Base-by-base conservation (phyloP, 2,797 vertebrate species). In the Danio jaintianensis region DNA sequence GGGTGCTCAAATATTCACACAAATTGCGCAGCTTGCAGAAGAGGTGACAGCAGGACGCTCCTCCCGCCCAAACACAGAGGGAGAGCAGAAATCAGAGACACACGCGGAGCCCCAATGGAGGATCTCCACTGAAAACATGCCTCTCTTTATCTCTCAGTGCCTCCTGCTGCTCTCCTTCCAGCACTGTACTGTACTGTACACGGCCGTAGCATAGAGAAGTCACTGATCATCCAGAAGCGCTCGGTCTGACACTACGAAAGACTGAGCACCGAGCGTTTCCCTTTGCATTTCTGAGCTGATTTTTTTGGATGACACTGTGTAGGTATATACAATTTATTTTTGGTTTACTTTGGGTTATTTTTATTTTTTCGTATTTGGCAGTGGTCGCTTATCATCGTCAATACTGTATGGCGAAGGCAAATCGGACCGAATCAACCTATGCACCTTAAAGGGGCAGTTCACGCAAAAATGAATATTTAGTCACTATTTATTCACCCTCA, bases 21-120 rank as follows among this genome's bases (percentile, higher is more conserved):
- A 99, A 97, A 96, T 93, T 95, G 88, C 96, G 96, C 86, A 91
- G 94, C 77, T 94, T 95, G 81, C 96, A 97, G 85, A 98, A 97
- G 92, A 99, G 97, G 98, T 99, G 98, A 99, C 97, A 95, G 93
- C 92, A 92, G 89, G 93, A 79, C 89, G 74, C 83, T 2, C 84
- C 85, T 42, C 90, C 80, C 85, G 56, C 61, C 12, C 29, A 29
- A 80, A 22, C 63, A 55, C 4, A 69, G 68, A 7, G 48, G 79
- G 80, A 62, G 72, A 47, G 82, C 43, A 74, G 20, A 20, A 64
- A 38, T 72, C 64, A 22, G 81, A 55, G 18, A n/a, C 43, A 48
- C 11, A 38, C 3, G 40, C 36, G 29, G 40, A 16, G 64, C 48
- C 48, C 86, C 83, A 69, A 71, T 58, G 85, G 84, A 81, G 48